Evolutionary conservation across 2,797 vertebrate species (phyloP).

Genomic region (Sebastes taczanowskii): DNA sequence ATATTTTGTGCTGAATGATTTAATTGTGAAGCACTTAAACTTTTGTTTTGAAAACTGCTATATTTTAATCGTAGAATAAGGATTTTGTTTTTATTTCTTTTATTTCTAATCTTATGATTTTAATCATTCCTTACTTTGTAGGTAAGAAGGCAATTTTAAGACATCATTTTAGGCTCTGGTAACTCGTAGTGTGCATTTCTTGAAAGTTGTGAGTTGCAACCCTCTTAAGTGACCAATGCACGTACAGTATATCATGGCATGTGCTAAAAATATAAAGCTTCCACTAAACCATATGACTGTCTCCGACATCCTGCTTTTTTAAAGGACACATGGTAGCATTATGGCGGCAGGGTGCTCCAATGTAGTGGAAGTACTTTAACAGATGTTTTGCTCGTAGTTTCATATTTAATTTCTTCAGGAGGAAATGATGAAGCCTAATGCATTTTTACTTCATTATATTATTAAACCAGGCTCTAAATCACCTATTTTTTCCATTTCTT

Average conservation of each 20-base stretch:
- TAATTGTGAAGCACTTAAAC: too few species aligned
- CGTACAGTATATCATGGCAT: neutral
- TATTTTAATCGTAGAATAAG: too few species aligned
- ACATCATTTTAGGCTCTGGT: too few species aligned
- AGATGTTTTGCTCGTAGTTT: neutral
- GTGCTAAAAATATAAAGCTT: neutral
- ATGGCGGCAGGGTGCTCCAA: neutral
- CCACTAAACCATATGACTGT: neutral
- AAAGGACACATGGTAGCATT: neutral
- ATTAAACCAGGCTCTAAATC: neutral
- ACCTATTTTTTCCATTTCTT: neutral
- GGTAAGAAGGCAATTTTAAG: too few species aligned
- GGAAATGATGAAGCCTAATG: neutral
- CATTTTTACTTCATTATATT: neutral
- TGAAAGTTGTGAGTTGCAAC: neutral
- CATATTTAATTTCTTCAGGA: neutral
- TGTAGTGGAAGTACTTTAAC: neutral
- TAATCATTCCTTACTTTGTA: too few species aligned
- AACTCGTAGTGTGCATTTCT: too few species aligned
- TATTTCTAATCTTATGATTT: too few species aligned
- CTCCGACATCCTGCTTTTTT: neutral
- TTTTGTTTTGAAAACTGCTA: too few species aligned
- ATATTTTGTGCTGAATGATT: too few species aligned
- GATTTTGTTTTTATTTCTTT: too few species aligned
- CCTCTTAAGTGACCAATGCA: neutral